These are phyloP conservation scores for Anser cygnoides DNA, from an alignment of 2,113 vertebrate species.

Conservation along the genomic window DNA sequence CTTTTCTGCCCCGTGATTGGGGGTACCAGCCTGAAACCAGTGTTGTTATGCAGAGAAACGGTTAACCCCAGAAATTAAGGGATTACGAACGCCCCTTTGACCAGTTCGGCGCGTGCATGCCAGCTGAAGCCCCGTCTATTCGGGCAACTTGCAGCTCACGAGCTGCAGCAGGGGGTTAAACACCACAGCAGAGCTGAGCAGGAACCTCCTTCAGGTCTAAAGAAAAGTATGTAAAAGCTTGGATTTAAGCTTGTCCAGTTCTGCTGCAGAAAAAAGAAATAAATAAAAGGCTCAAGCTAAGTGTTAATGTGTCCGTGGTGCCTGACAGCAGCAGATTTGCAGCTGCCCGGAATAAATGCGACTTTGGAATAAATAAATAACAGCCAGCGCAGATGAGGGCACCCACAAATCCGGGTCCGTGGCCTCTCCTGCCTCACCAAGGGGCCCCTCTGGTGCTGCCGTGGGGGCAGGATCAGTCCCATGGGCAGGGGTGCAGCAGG, in stretches of 20 bases:
- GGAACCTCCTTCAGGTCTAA: background rate
- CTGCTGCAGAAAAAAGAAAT: background rate
- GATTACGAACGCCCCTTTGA: background rate
- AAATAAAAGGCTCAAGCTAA: background rate
- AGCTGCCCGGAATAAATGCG: background rate
- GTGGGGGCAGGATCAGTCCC: background rate
- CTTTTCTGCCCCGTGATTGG: background rate
- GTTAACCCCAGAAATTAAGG: background rate
- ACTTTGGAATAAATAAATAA: background rate
- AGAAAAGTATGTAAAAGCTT: background rate
- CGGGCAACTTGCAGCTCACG: background rate
- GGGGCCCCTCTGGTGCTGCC: background rate
- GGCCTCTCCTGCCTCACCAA: background rate
- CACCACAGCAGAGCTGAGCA: background rate
- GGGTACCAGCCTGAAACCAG: fast-evolving
- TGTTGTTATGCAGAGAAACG: background rate
- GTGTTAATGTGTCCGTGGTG: background rate
- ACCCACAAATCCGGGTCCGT: background rate
- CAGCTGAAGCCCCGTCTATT: background rate
- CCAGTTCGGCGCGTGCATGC: background rate
- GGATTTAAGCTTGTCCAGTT: background rate
- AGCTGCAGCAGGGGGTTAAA: background rate
- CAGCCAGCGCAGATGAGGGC: fast-evolving
- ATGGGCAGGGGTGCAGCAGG: background rate
- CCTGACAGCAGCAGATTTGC: background rate